Conservation (phyloP, 2,113 vertebrate genomes). For the Calonectris borealis region DNA sequence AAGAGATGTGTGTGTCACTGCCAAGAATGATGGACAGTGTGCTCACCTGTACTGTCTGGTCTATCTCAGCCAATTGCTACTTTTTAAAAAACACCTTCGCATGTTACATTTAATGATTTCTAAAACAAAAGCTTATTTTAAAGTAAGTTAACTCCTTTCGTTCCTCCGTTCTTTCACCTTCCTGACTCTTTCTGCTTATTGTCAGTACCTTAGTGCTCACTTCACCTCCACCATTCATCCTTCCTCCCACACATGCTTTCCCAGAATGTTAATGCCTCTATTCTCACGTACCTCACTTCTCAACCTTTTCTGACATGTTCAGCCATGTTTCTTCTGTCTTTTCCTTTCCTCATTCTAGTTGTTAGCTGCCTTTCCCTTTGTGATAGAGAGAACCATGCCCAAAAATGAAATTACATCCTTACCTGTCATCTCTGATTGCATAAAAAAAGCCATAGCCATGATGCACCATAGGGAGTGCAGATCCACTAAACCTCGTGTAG, state of each 20-base stretch:
- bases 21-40: background rate
- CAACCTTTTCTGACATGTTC: background rate
- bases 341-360: background rate
- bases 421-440: constrained; percentile 92
- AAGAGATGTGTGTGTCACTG: background rate
- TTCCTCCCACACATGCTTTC: background rate
- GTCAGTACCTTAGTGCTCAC: background rate
- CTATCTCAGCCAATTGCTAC: background rate
- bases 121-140: background rate
- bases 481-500: constrained; percentile 83
- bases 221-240: background rate
- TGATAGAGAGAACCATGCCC: background rate
- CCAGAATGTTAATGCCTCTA: background rate
- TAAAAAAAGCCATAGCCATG: constrained; percentile 96
- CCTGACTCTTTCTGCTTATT: background rate
- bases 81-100: background rate
- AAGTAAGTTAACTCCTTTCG: background rate
- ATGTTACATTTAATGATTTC: background rate
- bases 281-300: background rate
- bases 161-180: background rate
- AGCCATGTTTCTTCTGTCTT: background rate
- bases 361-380: background rate
- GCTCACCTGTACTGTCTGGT: background rate
- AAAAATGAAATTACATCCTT: background rate
- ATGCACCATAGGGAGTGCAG: constrained; percentile 85